Conservation (phyloP, 2,113 vertebrate species). For the Ginglymostoma cirratum region DNA sequence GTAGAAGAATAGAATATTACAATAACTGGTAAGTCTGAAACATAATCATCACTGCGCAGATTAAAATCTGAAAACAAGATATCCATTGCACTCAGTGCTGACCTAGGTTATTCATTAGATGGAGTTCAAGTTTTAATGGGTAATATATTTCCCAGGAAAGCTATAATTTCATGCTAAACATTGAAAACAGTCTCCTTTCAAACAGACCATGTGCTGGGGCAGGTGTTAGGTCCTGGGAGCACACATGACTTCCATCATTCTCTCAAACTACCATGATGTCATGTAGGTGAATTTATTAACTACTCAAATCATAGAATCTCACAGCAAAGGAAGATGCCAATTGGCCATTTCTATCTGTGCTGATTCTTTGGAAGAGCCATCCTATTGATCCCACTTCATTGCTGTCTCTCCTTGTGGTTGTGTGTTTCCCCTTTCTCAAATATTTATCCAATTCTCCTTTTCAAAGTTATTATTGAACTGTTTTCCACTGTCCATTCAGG, state of each 20-base stretch:
- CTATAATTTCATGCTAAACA: not conserved
- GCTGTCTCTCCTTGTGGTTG: not conserved
- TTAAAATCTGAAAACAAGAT: slow-evolving; percentile 9
- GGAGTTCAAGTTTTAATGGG: not conserved
- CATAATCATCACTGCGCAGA: not conserved
- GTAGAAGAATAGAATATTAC: not conserved
- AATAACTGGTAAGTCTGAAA: not conserved
- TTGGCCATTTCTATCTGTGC: not conserved
- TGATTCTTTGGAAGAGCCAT: not conserved
- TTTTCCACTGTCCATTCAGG: not conserved
- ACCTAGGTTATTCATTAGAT: not conserved
- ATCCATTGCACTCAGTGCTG: not conserved
- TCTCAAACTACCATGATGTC: not conserved
- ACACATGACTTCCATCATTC: not conserved
- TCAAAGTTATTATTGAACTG: not conserved
- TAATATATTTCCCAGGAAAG: not conserved
- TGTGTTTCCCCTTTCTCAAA: not conserved
- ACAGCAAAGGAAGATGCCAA: not conserved
- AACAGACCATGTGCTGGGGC: no score
- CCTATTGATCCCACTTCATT: not conserved
- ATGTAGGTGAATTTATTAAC: not conserved
- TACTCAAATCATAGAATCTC: not conserved
- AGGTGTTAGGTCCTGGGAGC: no score
- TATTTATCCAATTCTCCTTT: not conserved
- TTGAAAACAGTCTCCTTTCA: not conserved